Evolutionary conservation across 1,140 invertebrate species (phyloP), one percentile per base, ranked within the genome.

Genomic region (Drosophila rufa): DNA sequence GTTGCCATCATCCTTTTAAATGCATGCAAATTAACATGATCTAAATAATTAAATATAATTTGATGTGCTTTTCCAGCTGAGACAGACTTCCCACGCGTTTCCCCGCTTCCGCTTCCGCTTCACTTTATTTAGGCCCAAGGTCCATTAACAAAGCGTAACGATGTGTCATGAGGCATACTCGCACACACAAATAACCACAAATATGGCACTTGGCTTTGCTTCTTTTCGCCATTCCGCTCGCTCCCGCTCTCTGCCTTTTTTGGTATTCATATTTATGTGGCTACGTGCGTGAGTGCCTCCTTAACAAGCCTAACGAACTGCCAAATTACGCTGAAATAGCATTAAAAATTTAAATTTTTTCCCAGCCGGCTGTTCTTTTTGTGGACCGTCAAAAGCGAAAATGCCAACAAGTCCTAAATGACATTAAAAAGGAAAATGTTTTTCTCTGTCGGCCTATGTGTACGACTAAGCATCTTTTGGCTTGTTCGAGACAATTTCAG

Each of bases 61-160:
- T 89, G 67, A 90, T 90, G 81, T 89, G 69, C 84, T 83, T 70
- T 89, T 69, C 75, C 62, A 66, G 65, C 61, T 69, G 45, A 70
- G 64, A 42, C 61, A 58, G 56, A 51, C 43, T 47, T 38, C 38
- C 59, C 43, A 51, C 55, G 48, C 53, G 53, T 48, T 58, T 6
- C 9, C 48, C 48, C 19, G 27, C 30, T 4, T 43, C 11, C 56
- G n/a, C 17, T 45, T 25, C 40, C 42, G 15, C 22, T 61, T 43
- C 45, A 36, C 47, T 27, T 79, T 74, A 66, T 70, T 79, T 83
- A 68, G 53, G 46, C 61, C 48, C 69, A 45, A 71, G 81, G 81
- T 90, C 85, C 85, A 89, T 89, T 90, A 89, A 89, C 85, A 84
- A 90, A 85, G 78, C 85, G 81, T 89, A 89, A 89, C 85, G 85